Base-by-base conservation (phyloP, 2,113 vertebrate genomes). In the Hypomesus transpacificus region DNA sequence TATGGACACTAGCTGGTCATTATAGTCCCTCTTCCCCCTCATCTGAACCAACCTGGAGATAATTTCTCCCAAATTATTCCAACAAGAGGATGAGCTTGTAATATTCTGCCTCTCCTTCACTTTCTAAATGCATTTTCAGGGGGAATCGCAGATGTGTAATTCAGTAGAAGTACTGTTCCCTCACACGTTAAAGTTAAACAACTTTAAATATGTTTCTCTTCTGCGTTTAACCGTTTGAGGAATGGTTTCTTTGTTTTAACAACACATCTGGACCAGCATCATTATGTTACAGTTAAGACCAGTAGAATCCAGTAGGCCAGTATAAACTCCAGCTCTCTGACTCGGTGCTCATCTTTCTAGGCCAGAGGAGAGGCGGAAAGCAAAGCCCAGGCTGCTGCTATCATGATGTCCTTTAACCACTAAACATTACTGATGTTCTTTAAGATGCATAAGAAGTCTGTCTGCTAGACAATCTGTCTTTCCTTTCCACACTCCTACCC, bases 31-130 rank as follows among this genome's bases (percentile, higher is more conserved):
- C 79, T 87, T 87, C 74, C 14, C 73, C 86, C 86, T 84, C 57
- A 87, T 88, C 85, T 88, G 82, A 89, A 86, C 81, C 77, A 85
- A 80, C 87, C 75, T 80, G 39, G 54, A 65, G 77, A 71, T 87
- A 86, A 88, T 86, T 86, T 67, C 31, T 68, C 81, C 79, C 74
- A 87, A 87, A 87, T 84, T 72, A 79, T 89, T 86, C 82, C 86
- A 69, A 72, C 76, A 74, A 80, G 70, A 71, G 76, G 60, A 80
- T 75, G 68, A 17, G 73, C 78, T 87, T 85, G 84, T 88, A 87
- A 82, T 71, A 62, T 79, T 57, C 64, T 80, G 60, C 70, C 70
- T 58, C 68, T 75, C 54, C 28, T 46, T 2, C 28, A 80, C 82
- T 73, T 57, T 83, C 66, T 73, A 81, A 89, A 88, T 87, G 69